phyloP scores from a whole-genome alignment of 1,140 invertebrate genomes.

The Yoshiicerus persimilis region DNA sequence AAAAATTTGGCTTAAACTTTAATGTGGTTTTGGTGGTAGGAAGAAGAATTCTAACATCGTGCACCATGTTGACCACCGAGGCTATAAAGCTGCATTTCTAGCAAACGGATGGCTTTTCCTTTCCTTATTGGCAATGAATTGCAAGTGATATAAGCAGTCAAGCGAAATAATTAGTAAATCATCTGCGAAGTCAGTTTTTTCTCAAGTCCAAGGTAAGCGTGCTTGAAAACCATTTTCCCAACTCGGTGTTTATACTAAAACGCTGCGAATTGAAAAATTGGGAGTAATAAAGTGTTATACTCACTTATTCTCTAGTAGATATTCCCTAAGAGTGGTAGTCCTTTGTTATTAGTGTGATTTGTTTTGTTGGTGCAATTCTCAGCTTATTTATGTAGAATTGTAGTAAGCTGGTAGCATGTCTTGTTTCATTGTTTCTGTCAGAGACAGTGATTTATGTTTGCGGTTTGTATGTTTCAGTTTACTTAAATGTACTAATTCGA shows the following conservation, averaged over 20 bases:
- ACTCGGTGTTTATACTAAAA: neutral
- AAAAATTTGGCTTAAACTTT: neutral
- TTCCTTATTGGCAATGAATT: neutral
- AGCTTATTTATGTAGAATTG: neutral
- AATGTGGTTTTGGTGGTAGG: neutral
- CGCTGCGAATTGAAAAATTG: neutral
- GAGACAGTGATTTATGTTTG: neutral
- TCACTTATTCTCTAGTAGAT: too few species aligned
- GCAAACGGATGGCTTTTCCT: neutral
- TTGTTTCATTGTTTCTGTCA: neutral
- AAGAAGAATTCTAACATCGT: neutral
- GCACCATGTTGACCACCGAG: neutral
- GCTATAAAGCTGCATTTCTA: neutral
- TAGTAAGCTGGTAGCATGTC: neutral
- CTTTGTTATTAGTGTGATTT: too few species aligned
- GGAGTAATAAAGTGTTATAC: neutral
- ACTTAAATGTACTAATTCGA: neutral
- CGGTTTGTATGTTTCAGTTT: neutral
- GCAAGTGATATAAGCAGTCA: neutral
- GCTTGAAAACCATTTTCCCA: neutral
- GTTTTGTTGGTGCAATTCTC: neutral
- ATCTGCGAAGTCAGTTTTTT: neutral
- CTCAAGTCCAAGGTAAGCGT: neutral
- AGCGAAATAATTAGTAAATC: neutral
- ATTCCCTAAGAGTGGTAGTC: too few species aligned